Evolutionary conservation across 1,140 invertebrate species (phyloP), one percentile per base, ranked within the genome.

Genomic region (Drosophila tristis): DNA sequence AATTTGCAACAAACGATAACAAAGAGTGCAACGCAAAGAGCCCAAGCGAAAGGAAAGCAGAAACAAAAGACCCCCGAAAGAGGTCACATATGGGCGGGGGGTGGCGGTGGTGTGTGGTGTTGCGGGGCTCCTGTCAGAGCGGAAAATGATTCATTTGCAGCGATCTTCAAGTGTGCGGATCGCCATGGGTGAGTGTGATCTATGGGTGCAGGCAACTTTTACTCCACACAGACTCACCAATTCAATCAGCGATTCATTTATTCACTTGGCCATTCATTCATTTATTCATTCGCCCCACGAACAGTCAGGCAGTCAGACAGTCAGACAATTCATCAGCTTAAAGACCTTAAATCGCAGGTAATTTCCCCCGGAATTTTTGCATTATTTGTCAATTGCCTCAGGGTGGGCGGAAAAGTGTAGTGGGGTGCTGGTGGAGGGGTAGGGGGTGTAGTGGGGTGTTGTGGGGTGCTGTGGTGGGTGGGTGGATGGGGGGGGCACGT

Each of bases 1-100:
- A 87, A 86, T 86, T 87, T 87, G 74, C 74, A 81, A 87, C 80
- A 84, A 84, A 79, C 72, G 80, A 84, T 70, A 84, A 82, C 78
- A 85, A 84, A 64, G 64, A 77, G 54, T 26, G 49, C 13, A 16
- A 20, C 16, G 51, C 31, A 63, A 53, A 74, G 6, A 55, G 9
- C 20, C 3, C 23, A 25, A 20, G 45, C n/a, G 31, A 42, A 29
- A 5, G 15, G 35, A 62, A 20, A 23, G 20, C 23, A 2, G 11
- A 31, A 53, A 65, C 53, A 56, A 74, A 31, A 73, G 71, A 49
- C 26, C 29, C n/a, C 5, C 2, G 11, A 74, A 74, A 49, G 70
- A 39, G 70, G 70, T 74, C 72, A 74, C 70, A 74, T 74, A 39
- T 71, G 67, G 20, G n/a, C n/a, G n/a, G 16, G 26, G 9, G 55